Base-by-base conservation (phyloP, 2,888 invertebrate genomes). In the Heliconius ismenius region DNA sequence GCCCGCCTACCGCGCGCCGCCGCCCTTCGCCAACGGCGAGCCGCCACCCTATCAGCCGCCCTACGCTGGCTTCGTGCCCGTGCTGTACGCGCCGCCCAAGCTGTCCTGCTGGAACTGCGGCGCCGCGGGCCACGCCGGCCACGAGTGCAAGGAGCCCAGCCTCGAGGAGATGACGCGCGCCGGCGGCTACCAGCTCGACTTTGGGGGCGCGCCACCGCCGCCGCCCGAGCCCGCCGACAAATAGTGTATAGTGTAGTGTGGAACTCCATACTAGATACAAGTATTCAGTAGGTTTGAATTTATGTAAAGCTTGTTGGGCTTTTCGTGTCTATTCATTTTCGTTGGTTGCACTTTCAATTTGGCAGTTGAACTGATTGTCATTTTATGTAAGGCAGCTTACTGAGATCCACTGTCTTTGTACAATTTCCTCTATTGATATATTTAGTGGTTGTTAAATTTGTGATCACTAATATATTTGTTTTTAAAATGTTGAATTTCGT, bases 41-140 rank as follows among this genome's bases (percentile, higher is more conserved):
- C 92, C 92, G 13, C 90, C 92, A 73, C 92, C 93, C 60, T 91
- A 89, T 87, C 89, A 90, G 87, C 90, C 90, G 82, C 92, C 90
- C 36, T 92, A 91, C 86, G 87, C 91, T 84, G 87, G 91, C 77
- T 94, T 89, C 87, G 92, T 94, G 80, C 95, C 95, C n/a, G 93
- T 95, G 60, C 91, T 93, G 80, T 95, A 93, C 85, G 95, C 95
- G 82, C 95, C 95, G 73, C 95, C 95, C 67, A 96, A 96, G 88
- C 92, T 96, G 75, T 97, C 97, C 65, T 99, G 98, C 92, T 98
- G 97, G 94, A 99, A 98, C 90, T 99, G 99, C 92, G 98, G 98
- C 79, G 97, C 96, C 75, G 95, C 96, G 76, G 96, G 96, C 74
- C 98, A 99, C 90, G 95, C 95, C 73, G 98, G 98, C 36, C 95